phyloP scores from a whole-genome alignment of 2,797 vertebrate genomes.

The Eleutherodactylus coqui region DNA sequence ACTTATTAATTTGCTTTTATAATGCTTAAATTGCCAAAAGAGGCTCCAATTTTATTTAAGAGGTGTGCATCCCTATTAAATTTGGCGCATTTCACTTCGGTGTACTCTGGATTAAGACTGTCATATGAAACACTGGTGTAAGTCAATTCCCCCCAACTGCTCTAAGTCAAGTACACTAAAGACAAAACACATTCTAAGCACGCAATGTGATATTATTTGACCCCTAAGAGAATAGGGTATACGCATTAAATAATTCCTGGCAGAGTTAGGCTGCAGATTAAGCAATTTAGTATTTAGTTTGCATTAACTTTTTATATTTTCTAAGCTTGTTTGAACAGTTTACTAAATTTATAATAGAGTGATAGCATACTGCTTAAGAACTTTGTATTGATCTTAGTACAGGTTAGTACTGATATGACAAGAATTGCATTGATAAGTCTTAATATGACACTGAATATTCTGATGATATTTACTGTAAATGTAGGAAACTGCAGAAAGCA shows the following conservation, averaged over 20 bases:
- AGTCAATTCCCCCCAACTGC: no score
- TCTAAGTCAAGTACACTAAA: neutral
- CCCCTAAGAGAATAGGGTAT: neutral
- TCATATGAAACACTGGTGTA: no score
- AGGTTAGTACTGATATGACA: conserved; percentile 8
- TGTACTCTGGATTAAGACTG: no score
- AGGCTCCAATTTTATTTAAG: no score
- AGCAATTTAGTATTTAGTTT: neutral
- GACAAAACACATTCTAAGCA: neutral
- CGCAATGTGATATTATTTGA: conserved; percentile 13
- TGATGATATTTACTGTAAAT: neutral
- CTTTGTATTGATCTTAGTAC: neutral
- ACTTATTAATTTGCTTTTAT: no score
- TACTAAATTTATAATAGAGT: neutral
- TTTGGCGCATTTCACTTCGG: no score
- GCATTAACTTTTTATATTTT: neutral
- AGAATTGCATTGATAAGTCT: conserved; percentile 6
- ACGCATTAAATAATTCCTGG: neutral
- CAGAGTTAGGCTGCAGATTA: neutral
- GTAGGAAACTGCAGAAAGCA: no score
- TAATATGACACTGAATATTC: neutral
- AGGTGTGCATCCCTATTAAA: no score
- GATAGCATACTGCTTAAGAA: neutral
- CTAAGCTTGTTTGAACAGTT: neutral
- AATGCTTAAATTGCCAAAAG: no score